phyloP scores from a whole-genome alignment of 2,888 invertebrate species.

The Tetragonisca angustula region DNA sequence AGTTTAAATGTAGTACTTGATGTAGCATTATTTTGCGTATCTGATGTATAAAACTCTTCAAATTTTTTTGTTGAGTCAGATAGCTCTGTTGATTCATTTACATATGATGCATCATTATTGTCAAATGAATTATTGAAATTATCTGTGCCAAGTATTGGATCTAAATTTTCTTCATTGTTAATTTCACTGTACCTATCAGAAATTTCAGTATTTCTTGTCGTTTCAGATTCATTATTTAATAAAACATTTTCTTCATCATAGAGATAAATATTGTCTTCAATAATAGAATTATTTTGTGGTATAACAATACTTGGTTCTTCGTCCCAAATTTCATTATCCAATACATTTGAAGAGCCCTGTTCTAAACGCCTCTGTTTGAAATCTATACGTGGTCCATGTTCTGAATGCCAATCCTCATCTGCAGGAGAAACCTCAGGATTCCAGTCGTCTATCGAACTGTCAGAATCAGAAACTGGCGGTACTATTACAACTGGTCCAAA shows the following conservation, averaged over 20 bases:
- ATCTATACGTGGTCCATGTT: conserved; percentile 50
- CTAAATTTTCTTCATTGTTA: not conserved
- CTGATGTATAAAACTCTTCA: not conserved
- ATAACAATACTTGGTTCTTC: conserved; percentile 59
- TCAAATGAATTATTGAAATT: conserved; percentile 8
- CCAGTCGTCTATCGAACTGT: conserved; percentile 12
- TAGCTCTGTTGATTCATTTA: conserved; percentile 16
- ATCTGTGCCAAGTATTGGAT: not conserved
- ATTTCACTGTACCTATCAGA: not conserved
- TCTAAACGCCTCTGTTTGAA: conserved; percentile 14
- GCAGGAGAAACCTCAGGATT: not conserved
- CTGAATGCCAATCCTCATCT: conserved; percentile 58
- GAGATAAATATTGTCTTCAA: conserved; percentile 39
- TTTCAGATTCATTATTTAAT: not conserved
- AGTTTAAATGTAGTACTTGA: conserved; percentile 7
- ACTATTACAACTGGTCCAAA: conserved; percentile 70
- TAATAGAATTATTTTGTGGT: conserved; percentile 40
- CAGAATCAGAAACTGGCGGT: conserved; percentile 59
- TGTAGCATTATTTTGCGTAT: not conserved
- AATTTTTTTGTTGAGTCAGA: not conserved
- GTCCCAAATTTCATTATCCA: conserved; percentile 63
- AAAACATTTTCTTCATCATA: conserved; percentile 44
- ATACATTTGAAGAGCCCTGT: conserved; percentile 40
- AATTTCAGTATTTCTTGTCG: not conserved
- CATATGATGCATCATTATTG: not conserved